Evolutionary conservation across 1,140 invertebrate species (phyloP).

Genomic region (Telenomus remus): DNA sequence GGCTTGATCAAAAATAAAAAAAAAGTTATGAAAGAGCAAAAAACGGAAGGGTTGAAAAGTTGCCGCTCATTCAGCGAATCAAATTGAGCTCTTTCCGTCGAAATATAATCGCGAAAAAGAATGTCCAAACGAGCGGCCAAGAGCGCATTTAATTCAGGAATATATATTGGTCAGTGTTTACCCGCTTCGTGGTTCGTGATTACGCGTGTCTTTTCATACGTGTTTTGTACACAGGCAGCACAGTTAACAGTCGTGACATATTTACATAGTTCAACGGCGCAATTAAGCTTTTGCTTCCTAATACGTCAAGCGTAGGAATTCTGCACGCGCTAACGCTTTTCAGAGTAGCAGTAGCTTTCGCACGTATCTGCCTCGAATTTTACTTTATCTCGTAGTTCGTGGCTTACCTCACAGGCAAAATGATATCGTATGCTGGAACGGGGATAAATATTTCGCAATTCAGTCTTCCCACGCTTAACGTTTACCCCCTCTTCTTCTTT

Average conservation of each 20-base stretch:
- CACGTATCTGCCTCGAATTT: conserved; percentile 49
- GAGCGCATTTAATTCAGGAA: too few relatives aligned
- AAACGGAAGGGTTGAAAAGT: neutral
- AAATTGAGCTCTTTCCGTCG: neutral
- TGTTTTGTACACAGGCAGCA: conserved; percentile 58
- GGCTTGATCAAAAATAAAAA: too few relatives aligned
- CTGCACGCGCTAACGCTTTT: conserved; percentile 69
- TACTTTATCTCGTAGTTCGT: conserved; percentile 36
- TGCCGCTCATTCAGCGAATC: neutral
- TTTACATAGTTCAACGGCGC: conserved; percentile 73
- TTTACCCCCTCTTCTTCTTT: too few relatives aligned
- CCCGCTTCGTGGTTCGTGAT: conserved; percentile 55
- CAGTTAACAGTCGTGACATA: conserved; percentile 72
- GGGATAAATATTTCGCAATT: too few relatives aligned
- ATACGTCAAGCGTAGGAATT: conserved; percentile 69
- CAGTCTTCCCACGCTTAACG: too few relatives aligned
- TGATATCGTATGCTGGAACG: too few relatives aligned
- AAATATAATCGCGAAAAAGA: too few relatives aligned
- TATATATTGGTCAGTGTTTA: conserved; percentile 61
- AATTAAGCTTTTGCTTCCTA: conserved; percentile 72
- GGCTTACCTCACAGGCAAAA: too few relatives aligned
- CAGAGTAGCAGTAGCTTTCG: conserved; percentile 62
- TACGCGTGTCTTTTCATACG: conserved; percentile 44
- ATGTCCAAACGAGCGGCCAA: too few relatives aligned
- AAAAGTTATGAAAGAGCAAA: too few relatives aligned